Evolutionary conservation across 37 sponge, comb jelly and placozoan genomes (phyloP).

Genomic region (Lycopodina hypogea): DNA sequence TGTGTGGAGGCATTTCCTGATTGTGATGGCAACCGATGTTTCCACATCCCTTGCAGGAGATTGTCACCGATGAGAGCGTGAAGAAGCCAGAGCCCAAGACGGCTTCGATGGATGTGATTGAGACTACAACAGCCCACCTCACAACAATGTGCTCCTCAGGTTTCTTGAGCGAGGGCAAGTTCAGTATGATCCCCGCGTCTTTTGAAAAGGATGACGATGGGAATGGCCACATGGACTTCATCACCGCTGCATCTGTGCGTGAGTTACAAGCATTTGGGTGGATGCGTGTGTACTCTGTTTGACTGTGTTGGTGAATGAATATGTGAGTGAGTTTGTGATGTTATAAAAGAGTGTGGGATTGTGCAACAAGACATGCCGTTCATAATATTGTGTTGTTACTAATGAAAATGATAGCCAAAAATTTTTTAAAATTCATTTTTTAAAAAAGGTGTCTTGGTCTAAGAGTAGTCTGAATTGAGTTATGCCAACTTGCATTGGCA

Average conservation of each 20-base stretch:
- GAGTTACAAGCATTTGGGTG: not conserved
- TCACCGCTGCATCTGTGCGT: constrained; percentile 89
- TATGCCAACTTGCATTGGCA: constrained; percentile 59
- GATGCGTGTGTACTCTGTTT: no score
- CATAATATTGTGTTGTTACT: no score
- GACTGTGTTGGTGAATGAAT: no score
- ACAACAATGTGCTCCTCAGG: not conserved
- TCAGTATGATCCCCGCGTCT: constrained; percentile 53
- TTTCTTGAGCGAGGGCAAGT: not conserved
- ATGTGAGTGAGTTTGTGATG: no score
- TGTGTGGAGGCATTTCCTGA: no score
- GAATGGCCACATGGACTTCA: constrained; percentile 98
- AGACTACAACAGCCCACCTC: constrained; percentile 18
- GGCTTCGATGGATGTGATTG: constrained; percentile 39
- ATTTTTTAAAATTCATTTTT: no score
- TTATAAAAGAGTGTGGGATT: not conserved
- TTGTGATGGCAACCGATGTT: no score
- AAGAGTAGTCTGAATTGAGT: constrained; percentile 96
- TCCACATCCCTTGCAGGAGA: constrained; percentile 38
- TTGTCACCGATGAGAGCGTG: constrained; percentile 74
- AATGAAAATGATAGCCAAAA: no score
- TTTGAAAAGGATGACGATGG: constrained; percentile 97
- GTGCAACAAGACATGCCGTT: no score
- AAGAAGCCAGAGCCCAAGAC: constrained; percentile 55
- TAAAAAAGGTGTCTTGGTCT: constrained; percentile 27